Conservation (phyloP, 2,113 vertebrate genomes). For the Tichodroma muraria region DNA sequence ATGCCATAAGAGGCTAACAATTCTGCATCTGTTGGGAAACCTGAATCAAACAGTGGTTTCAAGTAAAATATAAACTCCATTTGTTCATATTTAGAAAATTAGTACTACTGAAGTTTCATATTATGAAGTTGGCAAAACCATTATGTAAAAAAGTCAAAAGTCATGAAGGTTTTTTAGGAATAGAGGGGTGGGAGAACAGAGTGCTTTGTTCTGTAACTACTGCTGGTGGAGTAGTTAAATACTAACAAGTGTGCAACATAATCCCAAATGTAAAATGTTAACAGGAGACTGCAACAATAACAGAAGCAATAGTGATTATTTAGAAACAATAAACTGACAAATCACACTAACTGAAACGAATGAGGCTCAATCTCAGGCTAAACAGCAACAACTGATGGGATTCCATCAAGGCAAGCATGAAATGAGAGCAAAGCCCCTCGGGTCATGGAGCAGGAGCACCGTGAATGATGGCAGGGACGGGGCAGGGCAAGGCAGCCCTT, state of each 20-base stretch:
- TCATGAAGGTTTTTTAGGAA: neutral
- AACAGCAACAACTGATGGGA: neutral
- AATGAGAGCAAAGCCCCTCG: neutral
- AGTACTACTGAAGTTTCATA: neutral
- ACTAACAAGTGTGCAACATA: neutral
- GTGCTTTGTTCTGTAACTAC: neutral
- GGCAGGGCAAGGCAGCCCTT: neutral
- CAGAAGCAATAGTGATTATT: neutral
- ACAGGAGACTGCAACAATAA: neutral
- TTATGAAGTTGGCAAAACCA: neutral
- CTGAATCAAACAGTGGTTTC: neutral
- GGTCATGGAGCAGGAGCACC: rapidly evolving
- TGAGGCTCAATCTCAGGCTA: neutral
- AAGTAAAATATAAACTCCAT: neutral
- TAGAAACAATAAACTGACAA: neutral
- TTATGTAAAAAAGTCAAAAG: neutral
- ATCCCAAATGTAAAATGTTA: neutral
- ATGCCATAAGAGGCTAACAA: neutral
- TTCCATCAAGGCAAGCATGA: neutral
- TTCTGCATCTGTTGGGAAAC: neutral
- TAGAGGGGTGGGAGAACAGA: neutral
- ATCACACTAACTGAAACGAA: neutral
- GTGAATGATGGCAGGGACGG: neutral
- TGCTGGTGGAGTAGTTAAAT: neutral
- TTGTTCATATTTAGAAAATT: neutral